These are phyloP conservation scores for Chrysocyon brachyurus DNA, from an alignment of 2,797 vertebrate species.

Conservation along the genomic window DNA sequence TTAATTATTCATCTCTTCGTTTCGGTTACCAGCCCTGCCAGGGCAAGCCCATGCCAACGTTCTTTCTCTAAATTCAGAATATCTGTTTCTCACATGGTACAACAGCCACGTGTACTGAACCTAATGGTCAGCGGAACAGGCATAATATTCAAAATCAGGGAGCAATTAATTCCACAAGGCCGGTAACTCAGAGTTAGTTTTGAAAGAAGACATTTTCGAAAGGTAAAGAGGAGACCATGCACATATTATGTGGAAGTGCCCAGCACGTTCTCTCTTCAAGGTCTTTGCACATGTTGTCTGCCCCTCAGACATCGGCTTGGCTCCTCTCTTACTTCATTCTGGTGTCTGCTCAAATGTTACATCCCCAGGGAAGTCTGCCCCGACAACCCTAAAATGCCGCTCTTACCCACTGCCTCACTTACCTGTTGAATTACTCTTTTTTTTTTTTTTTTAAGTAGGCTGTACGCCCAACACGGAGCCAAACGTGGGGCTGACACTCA, in stretches of 20 bases:
- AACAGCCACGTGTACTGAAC: neutral
- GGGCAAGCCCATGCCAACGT: neutral
- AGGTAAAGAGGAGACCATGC: neutral
- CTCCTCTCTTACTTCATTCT: neutral
- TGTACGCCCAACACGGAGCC: neutral
- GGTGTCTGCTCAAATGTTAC: neutral
- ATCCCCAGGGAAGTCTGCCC: neutral
- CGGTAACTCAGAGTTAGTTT: neutral
- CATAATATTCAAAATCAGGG: slow-evolving; percentile 37
- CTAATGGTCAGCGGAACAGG: neutral
- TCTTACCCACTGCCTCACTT: too few relatives aligned
- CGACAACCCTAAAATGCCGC: neutral
- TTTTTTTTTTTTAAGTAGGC: neutral
- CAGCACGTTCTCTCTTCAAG: neutral
- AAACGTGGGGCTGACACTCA: neutral
- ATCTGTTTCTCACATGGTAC: neutral
- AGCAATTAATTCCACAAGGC: neutral
- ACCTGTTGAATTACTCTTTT: neutral
- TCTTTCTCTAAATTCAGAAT: slow-evolving; percentile 11
- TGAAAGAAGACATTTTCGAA: neutral
- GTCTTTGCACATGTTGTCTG: neutral
- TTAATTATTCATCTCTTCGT: slow-evolving; percentile 62
- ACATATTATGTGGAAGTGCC: neutral
- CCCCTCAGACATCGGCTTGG: neutral
- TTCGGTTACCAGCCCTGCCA: slow-evolving; percentile 21